These are phyloP conservation scores for Odobenus rosmarus DNA, from an alignment of 2,113 vertebrate species.

Conservation along the genomic window DNA sequence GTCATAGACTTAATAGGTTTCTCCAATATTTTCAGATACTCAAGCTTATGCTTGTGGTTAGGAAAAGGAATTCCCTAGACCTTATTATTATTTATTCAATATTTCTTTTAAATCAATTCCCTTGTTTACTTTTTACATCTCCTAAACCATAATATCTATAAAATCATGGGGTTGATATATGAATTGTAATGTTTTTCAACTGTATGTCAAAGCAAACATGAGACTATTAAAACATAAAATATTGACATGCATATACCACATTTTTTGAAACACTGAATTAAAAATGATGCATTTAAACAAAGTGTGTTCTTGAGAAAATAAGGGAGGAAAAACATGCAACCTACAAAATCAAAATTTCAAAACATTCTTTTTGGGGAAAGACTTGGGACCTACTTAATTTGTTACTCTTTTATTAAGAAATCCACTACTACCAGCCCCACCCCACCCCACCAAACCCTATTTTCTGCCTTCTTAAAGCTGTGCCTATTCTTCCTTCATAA, in stretches of 20 bases:
- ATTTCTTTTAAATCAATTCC: conserved; percentile 63
- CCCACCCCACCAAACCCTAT: neutral
- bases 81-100: conserved; percentile 68
- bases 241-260: neutral
- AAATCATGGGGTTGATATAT: neutral
- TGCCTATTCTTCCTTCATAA: neutral
- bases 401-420: conserved; percentile 30
- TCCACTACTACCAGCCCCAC: neutral
- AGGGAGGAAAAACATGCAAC: neutral
- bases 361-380: neutral
- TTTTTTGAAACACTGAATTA: conserved; percentile 37
- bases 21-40: conserved; percentile 52
- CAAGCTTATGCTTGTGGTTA: conserved; percentile 53
- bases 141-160: neutral
- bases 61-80: conserved; percentile 58
- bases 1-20: conserved; percentile 61
- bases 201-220: neutral
- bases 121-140: neutral
- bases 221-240: conserved; percentile 46
- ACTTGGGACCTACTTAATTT: neutral
- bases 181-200: neutral
- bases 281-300: neutral
- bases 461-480: conserved; percentile 22
- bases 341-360: conserved; percentile 54
- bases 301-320: neutral